Base-by-base conservation (phyloP, 2,888 invertebrate genomes). In the Lithophane ornitopus region DNA sequence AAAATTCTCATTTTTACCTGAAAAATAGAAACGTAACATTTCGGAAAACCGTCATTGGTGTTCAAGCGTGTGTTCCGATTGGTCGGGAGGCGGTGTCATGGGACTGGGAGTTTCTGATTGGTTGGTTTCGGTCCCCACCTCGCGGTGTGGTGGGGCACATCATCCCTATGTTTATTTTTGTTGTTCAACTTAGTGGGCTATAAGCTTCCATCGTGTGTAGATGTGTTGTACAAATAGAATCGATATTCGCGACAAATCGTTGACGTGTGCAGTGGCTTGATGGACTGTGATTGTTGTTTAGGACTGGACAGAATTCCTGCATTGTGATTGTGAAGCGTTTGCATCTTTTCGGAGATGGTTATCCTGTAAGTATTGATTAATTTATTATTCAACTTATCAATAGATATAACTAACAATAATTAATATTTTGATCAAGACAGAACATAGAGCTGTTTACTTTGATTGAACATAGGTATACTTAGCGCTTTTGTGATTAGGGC, bases 91-190 rank as follows among this genome's bases (percentile, higher is more conserved):
- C 94, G 96, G 92, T 73, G 88, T 88, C 90, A 77, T 70, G 79
- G 56, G 70, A 86, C 76, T 70, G 83, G 81, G 69, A 78, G 62
- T 7, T 56, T 78, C 46, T 73, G 78, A 95, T 95, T 96, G 94
- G 96, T 69, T 70, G 79, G 59, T 56, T 11, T 63, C 41, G 62
- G 86, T 87, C 91, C 94, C 94, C 93, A 93, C 92, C 90, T 89
- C 76, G 77, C 46, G 41, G 34, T 26, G 73, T 87, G 89, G 93
- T 91, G 93, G 95, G 95, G 94, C 89, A 87, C 90, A 93, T 91
- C 95, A 95, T 92, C 96, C 96, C 96, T 91, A 88, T 95, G 95
- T 95, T 95, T 96, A 95, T 96, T 95, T 95, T 95, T 95, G 94
- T 94, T 94, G 92, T 93, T 92, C 90, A 92, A 93, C 91, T 94